Percentiles rank a stretch among this genome's conserved stretches.
Conservation (phyloP, 2,113 vertebrate species). For the Zosterops pallidus region DNA sequence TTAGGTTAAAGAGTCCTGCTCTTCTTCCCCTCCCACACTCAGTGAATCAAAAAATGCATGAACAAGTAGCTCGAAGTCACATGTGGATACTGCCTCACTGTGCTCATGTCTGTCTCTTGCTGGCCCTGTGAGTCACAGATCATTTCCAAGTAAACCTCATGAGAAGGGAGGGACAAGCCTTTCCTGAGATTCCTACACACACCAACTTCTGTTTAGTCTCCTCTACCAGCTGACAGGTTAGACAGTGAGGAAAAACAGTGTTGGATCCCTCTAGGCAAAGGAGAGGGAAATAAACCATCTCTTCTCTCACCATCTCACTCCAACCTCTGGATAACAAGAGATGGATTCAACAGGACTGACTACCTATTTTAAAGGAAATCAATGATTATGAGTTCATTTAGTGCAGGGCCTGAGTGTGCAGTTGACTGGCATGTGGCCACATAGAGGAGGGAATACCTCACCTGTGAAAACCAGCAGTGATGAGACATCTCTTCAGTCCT, state of each 20-base stretch:
- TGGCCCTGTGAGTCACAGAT: not conserved
- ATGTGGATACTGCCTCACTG: not conserved
- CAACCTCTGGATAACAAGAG: not conserved
- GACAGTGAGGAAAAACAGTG: not conserved
- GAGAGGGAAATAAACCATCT: not conserved
- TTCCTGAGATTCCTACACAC: not conserved
- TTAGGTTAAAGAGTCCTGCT: not conserved
- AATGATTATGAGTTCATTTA: not conserved
- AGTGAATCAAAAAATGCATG: not conserved
- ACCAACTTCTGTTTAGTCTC: not conserved
- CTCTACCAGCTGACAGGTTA: not conserved
- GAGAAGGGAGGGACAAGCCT: not conserved
- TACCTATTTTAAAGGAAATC: not conserved
- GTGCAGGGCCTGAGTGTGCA: not conserved
- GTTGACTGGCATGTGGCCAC: not conserved
- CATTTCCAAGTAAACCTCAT: not conserved
- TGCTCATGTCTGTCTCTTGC: not conserved
- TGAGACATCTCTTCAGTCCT: not conserved
- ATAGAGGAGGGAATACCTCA: not conserved
- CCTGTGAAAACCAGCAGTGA: not conserved
- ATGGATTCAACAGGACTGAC: not conserved
- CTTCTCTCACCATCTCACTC: not conserved
- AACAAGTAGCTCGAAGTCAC: accelerated
- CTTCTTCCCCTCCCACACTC: not conserved
- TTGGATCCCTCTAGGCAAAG: not conserved